Conservation (phyloP, 2,888 invertebrate species). For the Metallyticus violacea region DNA sequence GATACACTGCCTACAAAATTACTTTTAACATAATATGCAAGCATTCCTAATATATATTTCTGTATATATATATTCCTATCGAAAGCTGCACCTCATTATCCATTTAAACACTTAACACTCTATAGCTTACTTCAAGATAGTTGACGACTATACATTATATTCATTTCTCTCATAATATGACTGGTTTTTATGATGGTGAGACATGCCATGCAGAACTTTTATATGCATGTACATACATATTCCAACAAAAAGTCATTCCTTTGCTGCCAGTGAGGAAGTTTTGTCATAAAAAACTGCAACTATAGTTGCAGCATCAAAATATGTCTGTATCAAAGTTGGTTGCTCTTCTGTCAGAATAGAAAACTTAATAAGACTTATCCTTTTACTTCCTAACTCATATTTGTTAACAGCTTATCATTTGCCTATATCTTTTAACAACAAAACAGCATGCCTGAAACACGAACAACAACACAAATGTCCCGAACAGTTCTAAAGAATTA, state of each 20-base stretch:
- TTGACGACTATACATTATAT: neutral
- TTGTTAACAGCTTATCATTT: neutral
- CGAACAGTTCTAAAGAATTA: neutral
- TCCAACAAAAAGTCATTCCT: neutral
- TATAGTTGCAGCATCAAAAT: neutral
- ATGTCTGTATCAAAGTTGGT: no score
- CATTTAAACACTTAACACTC: no score
- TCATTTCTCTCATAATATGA: neutral
- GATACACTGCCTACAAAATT: neutral
- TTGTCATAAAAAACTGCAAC: neutral
- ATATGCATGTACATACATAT: no score
- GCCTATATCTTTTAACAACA: neutral
- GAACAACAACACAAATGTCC: neutral
- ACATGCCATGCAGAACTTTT: neutral
- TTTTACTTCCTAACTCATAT: neutral
- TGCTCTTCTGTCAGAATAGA: neutral
- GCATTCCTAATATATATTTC: neutral
- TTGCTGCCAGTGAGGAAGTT: neutral
- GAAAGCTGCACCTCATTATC: neutral
- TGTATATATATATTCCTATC: neutral
- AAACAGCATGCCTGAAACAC: neutral
- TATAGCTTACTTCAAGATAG: no score
- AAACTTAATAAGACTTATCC: no score
- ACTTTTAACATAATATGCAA: neutral
- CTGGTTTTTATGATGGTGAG: no score